Conservation (phyloP, 1,140 invertebrate species). For the Bombus superbus region DNA sequence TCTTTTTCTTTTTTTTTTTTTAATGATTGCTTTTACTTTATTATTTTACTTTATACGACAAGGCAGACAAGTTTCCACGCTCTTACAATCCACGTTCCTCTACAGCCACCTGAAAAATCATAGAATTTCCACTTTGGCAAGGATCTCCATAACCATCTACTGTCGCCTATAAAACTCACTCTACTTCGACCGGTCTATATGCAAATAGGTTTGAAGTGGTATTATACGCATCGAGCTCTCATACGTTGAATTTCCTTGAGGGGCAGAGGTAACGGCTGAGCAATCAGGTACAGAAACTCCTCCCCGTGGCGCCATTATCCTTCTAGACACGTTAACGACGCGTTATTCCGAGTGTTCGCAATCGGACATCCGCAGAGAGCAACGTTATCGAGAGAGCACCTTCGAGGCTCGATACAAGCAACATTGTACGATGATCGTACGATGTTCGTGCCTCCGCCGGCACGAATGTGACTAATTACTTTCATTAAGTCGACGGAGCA, state of each 20-base stretch:
- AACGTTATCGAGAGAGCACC: constrained; percentile 30
- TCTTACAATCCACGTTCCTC: not conserved
- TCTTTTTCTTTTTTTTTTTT: no score
- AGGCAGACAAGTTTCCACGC: no score
- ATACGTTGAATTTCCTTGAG: not conserved
- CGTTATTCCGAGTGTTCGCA: constrained; percentile 28
- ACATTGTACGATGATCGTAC: constrained; percentile 30
- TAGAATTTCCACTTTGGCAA: not conserved
- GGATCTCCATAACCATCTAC: not conserved
- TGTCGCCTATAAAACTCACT: not conserved
- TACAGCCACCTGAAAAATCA: not conserved
- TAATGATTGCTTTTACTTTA: no score
- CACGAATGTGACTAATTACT: constrained; percentile 51
- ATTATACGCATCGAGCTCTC: not conserved
- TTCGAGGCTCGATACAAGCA: constrained; percentile 13
- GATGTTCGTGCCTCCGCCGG: not conserved
- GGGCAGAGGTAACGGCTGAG: not conserved
- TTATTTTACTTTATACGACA: not conserved
- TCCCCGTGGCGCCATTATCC: not conserved
- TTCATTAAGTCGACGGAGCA: constrained; percentile 47
- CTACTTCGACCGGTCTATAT: not conserved
- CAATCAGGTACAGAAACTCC: not conserved
- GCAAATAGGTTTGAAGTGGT: not conserved
- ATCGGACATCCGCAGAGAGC: constrained; percentile 4
- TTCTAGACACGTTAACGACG: constrained; percentile 20